phyloP scores from a whole-genome alignment of 2,888 invertebrate species.

The Euzophera pinguis region DNA sequence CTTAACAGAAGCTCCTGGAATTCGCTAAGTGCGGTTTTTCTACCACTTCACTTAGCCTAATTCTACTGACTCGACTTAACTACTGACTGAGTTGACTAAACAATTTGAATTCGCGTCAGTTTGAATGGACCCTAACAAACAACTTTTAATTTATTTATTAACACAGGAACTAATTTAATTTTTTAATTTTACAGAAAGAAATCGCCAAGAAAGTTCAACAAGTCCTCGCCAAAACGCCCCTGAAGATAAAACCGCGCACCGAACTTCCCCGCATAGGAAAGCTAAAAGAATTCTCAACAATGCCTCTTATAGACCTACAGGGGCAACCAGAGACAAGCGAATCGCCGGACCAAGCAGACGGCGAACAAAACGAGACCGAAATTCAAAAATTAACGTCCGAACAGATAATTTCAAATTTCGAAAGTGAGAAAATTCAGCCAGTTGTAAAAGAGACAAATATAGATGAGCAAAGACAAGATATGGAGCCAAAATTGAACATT shows the following conservation, averaged over 20 bases:
- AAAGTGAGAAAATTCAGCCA: not conserved
- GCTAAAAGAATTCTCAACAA: conserved; percentile 39
- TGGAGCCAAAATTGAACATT: conserved; percentile 49
- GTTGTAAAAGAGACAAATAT: not conserved
- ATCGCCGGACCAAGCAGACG: conserved; percentile 7
- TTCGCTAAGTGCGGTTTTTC: no score
- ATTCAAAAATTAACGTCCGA: not conserved
- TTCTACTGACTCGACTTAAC: no score
- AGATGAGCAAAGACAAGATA: conserved; percentile 11
- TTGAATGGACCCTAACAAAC: no score
- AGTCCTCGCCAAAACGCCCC: conserved; percentile 86
- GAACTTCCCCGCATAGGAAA: conserved; percentile 56
- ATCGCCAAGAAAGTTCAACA: conserved; percentile 86
- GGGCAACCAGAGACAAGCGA: not conserved
- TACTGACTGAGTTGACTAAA: no score
- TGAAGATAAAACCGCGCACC: conserved; percentile 73
- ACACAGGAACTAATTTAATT: no score
- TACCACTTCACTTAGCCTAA: no score
- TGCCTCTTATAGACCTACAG: conserved; percentile 52
- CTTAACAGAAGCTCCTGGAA: no score
- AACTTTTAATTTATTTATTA: not conserved
- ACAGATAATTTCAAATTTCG: not conserved
- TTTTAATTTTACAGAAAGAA: conserved; percentile 79
- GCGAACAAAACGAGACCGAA: not conserved
- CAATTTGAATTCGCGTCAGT: no score